Percentiles rank a stretch among this genome's conserved stretches.
Evolutionary conservation across 2,888 invertebrate genomes (phyloP).

Genomic region (Luperina testacea): DNA sequence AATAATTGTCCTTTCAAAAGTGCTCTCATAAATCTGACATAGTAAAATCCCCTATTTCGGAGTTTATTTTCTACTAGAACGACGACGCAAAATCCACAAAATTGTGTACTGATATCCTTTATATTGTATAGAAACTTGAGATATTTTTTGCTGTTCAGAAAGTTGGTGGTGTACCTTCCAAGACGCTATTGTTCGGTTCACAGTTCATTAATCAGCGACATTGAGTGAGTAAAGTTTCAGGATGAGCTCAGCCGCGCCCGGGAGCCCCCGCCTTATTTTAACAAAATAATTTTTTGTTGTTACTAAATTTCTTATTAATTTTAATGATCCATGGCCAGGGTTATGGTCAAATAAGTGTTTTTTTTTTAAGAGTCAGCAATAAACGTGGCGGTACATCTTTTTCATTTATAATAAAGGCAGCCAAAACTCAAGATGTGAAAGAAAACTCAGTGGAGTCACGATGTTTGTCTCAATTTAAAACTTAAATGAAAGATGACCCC

Average conservation of each 20-base stretch:
- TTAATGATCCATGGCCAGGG: conserved; percentile 13
- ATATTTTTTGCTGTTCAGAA: conserved; percentile 63
- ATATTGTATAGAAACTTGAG: conserved; percentile 21
- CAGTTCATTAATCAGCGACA: conserved; percentile 86
- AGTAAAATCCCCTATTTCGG: conserved; percentile 57
- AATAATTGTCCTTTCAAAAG: conserved; percentile 43
- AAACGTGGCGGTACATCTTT: neutral
- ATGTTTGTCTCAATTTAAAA: conserved; percentile 21
- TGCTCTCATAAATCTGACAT: conserved; percentile 45
- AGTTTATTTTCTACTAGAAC: conserved; percentile 38
- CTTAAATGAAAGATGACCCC: conserved; percentile 27
- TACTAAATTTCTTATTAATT: conserved; percentile 36
- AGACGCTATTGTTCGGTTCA: conserved; percentile 84
- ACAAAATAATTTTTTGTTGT: conserved; percentile 8
- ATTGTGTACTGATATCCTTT: conserved; percentile 12
- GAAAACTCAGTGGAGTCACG: conserved; percentile 2
- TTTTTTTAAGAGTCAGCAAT: neutral
- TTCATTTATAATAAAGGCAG: neutral
- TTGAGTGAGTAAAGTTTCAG: conserved; percentile 82
- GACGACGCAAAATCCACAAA: neutral
- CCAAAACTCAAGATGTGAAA: neutral
- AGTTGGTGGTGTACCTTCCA: conserved; percentile 68
- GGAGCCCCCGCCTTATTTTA: conserved; percentile 59
- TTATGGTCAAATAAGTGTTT: neutral
- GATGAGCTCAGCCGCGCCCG: conserved; percentile 79